Base-by-base conservation (phyloP, 2,113 vertebrate species). In the Meriones unguiculatus region DNA sequence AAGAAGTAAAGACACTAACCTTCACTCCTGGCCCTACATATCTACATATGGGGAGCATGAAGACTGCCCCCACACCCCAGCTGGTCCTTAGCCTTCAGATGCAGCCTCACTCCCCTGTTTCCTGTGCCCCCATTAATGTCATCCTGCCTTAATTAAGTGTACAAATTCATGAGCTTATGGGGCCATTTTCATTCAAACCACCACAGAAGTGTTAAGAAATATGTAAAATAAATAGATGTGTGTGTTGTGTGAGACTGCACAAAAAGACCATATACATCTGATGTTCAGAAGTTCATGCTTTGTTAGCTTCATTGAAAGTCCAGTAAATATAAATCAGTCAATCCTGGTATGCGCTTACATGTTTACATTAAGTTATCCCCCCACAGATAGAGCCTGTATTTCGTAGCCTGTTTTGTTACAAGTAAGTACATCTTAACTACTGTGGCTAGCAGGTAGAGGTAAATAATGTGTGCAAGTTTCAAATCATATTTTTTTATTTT, bases 21-120 rank as follows among this genome's bases (percentile, higher is more conserved):
- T 20, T 2, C 3, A 65, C 59, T 59, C 30, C 24, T 30, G 15
- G 41, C 9, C 25, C 38, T 46, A 85, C 25, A 32, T 38, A 67
- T 46, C 14, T 50, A 28, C 59, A 86, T 5, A 86, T 15, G 0
- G 25, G 35, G 38, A 18, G 3, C 0, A 5, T 0, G 3, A 0
- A 5, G 64, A 7, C 24, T 12, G 41, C 69, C 41, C 50, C 30
- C 9, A 7, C 6, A 12, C 30, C 14, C 1, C 50, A 0, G 41
- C 46, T 5, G 65, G 8, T 41, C 85, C 80, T 65, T 2, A 18
- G 77, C n/a, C 50, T 24, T 0, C 32, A 10, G 24, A 9, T 3
- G 1, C n/a, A 28, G n/a, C 73, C 73, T 62, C 46, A 2, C 17
- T 67, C 2, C 13, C 35, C 17, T 46, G 62, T 75, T 89, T 90